Evolutionary conservation across 2,888 invertebrate species (phyloP).

Genomic region (Lepas anatifera): DNA sequence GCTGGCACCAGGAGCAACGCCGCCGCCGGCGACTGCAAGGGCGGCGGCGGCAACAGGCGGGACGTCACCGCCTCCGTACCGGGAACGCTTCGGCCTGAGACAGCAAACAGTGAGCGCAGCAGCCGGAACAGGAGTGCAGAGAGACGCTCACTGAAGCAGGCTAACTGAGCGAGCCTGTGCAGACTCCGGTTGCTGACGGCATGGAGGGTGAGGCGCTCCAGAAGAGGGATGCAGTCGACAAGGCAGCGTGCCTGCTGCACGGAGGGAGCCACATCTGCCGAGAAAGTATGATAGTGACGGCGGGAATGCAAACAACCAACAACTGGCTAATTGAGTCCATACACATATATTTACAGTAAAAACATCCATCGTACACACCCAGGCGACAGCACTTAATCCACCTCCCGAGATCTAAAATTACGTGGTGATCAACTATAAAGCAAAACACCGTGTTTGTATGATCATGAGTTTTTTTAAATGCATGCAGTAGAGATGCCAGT

Average conservation of each 20-base stretch:
- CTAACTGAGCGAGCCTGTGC: neutral
- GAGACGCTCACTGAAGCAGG: neutral
- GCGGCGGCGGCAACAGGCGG: neutral
- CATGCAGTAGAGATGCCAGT: neutral
- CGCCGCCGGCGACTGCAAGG: neutral
- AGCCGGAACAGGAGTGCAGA: neutral
- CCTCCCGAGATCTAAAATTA: too few species aligned
- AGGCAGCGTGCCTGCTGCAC: neutral
- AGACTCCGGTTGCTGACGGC: neutral
- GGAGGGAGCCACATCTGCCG: neutral
- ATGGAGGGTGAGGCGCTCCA: neutral
- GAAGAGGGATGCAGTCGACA: neutral
- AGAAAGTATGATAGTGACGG: neutral
- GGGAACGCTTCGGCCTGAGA: neutral
- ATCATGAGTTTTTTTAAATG: neutral
- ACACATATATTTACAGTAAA: too few species aligned
- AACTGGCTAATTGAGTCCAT: neutral
- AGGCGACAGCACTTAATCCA: neutral
- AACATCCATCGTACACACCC: neutral
- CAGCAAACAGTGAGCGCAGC: neutral
- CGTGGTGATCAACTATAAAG: too few species aligned
- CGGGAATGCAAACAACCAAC: neutral
- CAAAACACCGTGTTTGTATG: too few species aligned
- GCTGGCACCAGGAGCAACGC: neutral
- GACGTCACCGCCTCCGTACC: neutral